A percentile compares a stretch with the other conserved stretches of the same genome.
Conservation (phyloP, 2,113 vertebrate species). For the Charina bottae region DNA sequence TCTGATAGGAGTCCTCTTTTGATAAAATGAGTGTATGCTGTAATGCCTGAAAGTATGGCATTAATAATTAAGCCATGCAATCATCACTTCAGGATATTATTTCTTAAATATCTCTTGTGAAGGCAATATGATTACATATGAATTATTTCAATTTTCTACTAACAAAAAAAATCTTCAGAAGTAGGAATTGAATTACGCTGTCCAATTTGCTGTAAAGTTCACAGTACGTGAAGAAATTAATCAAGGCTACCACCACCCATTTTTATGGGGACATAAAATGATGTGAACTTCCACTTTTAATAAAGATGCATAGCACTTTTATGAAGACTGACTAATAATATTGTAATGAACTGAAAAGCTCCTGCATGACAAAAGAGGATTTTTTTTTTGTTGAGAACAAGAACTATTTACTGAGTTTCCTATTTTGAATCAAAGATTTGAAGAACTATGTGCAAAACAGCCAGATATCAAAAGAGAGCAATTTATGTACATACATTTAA, state of each 20-base stretch:
- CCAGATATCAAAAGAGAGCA: slow-evolving; percentile 37
- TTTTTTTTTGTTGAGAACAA: slow-evolving; percentile 57
- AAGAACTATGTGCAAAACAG: slow-evolving; percentile 18
- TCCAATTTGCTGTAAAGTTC: slow-evolving; percentile 89
- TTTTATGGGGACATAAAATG: slow-evolving; percentile 94
- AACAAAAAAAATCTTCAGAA: slow-evolving; percentile 81
- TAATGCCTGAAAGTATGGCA: slow-evolving; percentile 67
- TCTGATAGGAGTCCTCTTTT: slow-evolving; percentile 57
- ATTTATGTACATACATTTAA: neutral
- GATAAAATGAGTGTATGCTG: slow-evolving; percentile 47
- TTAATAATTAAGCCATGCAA: slow-evolving; percentile 82
- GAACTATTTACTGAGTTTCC: slow-evolving; percentile 66
- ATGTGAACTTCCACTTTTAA: slow-evolving; percentile 94
- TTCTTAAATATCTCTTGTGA: slow-evolving; percentile 85
- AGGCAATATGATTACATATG: slow-evolving; percentile 85
- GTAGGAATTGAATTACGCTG: slow-evolving; percentile 87
- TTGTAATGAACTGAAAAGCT: slow-evolving; percentile 74
- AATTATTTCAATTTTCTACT: slow-evolving; percentile 85
- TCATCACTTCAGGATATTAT: slow-evolving; percentile 85
- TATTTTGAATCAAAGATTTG: slow-evolving; percentile 44
- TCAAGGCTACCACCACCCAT: slow-evolving; percentile 86
- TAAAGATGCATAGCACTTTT: slow-evolving; percentile 90
- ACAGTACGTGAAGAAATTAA: slow-evolving; percentile 90
- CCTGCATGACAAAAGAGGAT: slow-evolving; percentile 67
- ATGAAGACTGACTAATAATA: slow-evolving; percentile 93